Evolutionary conservation across 2,113 vertebrate species (phyloP), one percentile per base, ranked within the genome.

Genomic region (Centropus bengalensis): DNA sequence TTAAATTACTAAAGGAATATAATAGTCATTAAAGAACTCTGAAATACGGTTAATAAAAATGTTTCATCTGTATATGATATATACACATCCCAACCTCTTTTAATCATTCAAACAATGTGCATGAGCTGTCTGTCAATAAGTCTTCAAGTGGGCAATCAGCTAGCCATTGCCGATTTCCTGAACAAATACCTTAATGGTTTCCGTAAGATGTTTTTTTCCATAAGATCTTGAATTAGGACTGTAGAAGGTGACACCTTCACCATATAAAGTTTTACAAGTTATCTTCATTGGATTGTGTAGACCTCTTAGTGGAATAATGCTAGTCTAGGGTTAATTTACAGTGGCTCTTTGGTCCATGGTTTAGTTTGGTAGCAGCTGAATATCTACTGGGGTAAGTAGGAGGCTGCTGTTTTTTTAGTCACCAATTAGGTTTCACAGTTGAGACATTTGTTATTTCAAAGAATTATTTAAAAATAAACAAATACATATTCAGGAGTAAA

Each of bases 1-100:
- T 76, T 59, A 93, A 68, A 66, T 64, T 54, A 64, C 20, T 52
- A 32, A 13, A 74, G 55, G 44, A 81, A 42, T 94, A 89, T 66
- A 86, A 32, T 62, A 1, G 1, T 76, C n/a, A 22, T 60, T 80
- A 73, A 67, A 88, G 33, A 55, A 36, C 76, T 79, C 55, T 55
- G 24, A 88, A 93, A 73, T 83, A 21, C 60, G 58, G 17, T 91
- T 81, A 70, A 82, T 88, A 88, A 82, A 92, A 79, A 28, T 62
- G 5, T 66, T 94, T 81, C 36, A n/a, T 56, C 6, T 82, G 18
- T 86, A 11, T 69, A 8, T 49, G 20, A 62, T 42, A 5, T 42
- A 27, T 14, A 68, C 23, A 24, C 21, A 26, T 75, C 14, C 73
- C 40, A 64, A 10, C 30, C 21, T 78, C 44, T 87, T 1, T 78